These are phyloP conservation scores for Buathra laborator DNA, from an alignment of 2,888 invertebrate species.

Conservation along the genomic window DNA sequence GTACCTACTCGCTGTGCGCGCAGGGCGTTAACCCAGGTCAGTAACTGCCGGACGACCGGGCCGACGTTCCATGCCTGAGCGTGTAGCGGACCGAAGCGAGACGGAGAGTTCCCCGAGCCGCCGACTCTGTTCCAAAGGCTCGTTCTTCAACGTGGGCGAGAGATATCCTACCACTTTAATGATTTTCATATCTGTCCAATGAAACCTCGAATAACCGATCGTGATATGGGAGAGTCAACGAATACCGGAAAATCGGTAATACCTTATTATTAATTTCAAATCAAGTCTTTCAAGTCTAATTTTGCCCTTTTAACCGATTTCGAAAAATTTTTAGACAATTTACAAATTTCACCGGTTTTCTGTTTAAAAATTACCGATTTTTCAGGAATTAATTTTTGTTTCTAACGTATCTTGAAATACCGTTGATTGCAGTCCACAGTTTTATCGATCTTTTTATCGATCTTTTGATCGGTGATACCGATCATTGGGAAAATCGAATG, in stretches of 20 bases:
- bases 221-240: not conserved
- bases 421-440: no score
- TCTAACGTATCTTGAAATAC: no score
- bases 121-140: slow-evolving; percentile 1
- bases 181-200: not conserved
- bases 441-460: no score
- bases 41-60: slow-evolving; percentile 74
- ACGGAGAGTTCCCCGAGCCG: slow-evolving; percentile 35
- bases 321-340: no score
- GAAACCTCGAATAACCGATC: not conserved
- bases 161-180: slow-evolving; percentile 18
- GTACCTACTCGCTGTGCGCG: slow-evolving; percentile 55
- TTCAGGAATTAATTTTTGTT: no score
- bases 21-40: slow-evolving; percentile 82
- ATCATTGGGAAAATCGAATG: no score
- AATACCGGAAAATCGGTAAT: not conserved
- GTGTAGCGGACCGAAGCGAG: slow-evolving; percentile 64
- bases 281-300: no score
- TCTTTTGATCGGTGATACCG: no score
- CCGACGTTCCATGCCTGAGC: slow-evolving; percentile 48
- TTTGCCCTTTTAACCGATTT: no score
- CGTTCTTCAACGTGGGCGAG: slow-evolving; percentile 17
- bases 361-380: no score
- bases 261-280: no score
- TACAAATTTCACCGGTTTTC: no score